Conservation (phyloP, 1,140 invertebrate genomes). For the Tetramorium simillimum region DNA sequence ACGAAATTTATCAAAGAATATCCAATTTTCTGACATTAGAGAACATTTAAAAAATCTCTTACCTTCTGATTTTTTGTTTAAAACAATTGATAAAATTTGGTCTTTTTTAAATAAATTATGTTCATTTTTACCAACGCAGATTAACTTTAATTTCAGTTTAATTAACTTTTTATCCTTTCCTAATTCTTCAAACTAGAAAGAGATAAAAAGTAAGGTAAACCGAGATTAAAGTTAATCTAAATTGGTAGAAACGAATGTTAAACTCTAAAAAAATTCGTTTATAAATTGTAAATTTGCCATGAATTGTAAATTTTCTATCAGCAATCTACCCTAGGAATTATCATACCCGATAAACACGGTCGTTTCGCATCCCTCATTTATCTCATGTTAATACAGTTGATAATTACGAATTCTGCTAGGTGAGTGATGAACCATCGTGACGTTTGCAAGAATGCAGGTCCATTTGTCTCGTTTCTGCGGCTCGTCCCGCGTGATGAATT, state of each 20-base stretch:
- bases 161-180: too few species aligned
- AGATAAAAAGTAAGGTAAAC: too few species aligned
- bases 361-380: conserved; percentile 16
- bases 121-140: too few species aligned
- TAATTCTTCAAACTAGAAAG: too few species aligned
- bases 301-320: background rate
- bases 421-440: conserved; percentile 50
- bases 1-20: background rate
- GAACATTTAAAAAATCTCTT: background rate
- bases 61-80: background rate
- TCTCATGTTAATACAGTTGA: conserved; percentile 25
- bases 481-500: conserved; percentile 48
- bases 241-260: too few species aligned
- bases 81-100: background rate
- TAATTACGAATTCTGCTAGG: conserved; percentile 37
- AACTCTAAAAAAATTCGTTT: too few species aligned
- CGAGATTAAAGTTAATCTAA: too few species aligned
- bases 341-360: background rate
- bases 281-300: too few species aligned
- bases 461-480: conserved; percentile 43
- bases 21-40: background rate
- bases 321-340: background rate
- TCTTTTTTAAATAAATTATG: background rate
- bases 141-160: too few species aligned
- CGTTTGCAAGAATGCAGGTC: conserved; percentile 44